Conservation (phyloP, 1,140 invertebrate genomes). For the Zaprionus ornatus region DNA sequence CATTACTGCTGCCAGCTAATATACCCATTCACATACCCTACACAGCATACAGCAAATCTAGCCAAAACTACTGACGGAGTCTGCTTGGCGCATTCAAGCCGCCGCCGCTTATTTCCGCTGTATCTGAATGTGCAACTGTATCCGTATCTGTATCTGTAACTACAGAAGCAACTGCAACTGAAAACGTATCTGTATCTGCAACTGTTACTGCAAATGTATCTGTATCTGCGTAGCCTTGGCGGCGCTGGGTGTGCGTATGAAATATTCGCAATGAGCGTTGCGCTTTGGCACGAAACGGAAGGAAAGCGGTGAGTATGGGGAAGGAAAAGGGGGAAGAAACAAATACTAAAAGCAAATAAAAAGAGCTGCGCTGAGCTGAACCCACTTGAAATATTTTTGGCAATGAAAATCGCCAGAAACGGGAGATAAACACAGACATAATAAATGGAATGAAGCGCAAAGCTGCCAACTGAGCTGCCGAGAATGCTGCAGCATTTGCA, state of each 20-base stretch:
- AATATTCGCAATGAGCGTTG: slow-evolving; percentile 69
- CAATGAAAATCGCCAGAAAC: slow-evolving; percentile 64
- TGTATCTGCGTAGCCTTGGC: slow-evolving; percentile 9
- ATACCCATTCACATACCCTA: slow-evolving; percentile 1
- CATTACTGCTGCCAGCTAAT: not conserved
- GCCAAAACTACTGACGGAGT: slow-evolving; percentile 40
- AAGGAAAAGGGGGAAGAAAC: not conserved
- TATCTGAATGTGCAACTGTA: not conserved
- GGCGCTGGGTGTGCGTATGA: slow-evolving; percentile 41
- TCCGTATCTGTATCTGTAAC: slow-evolving; percentile 37
- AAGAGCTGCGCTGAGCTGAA: slow-evolving; percentile 47
- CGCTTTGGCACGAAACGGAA: not conserved
- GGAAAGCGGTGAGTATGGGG: not conserved
- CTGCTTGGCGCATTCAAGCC: slow-evolving; percentile 33
- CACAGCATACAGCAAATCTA: slow-evolving; percentile 17
- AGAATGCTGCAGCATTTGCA: slow-evolving; percentile 66
- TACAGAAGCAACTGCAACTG: slow-evolving; percentile 17
- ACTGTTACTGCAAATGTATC: slow-evolving; percentile 27
- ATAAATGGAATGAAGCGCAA: slow-evolving; percentile 76
- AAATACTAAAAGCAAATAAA: slow-evolving; percentile 74
- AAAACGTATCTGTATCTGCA: slow-evolving; percentile 23
- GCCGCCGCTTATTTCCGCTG: slow-evolving; percentile 36
- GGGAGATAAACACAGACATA: slow-evolving; percentile 56
- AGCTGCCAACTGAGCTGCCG: slow-evolving; percentile 57
- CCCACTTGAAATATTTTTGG: slow-evolving; percentile 78